Conservation (phyloP, 2,113 vertebrate genomes). For the Xerus inauris region DNA sequence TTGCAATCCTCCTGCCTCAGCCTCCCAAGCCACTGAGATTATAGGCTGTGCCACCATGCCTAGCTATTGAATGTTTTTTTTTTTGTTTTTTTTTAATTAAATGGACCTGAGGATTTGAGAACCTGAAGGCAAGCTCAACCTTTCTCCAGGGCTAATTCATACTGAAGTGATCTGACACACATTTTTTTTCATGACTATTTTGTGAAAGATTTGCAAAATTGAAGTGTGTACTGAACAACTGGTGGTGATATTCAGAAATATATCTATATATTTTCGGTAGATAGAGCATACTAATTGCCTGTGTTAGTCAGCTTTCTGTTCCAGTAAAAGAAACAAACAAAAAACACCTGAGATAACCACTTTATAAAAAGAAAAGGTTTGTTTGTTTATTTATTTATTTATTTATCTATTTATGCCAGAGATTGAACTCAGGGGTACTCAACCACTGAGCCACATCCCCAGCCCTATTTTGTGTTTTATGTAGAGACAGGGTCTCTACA, state of each 20-base stretch:
- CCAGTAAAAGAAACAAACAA: no score
- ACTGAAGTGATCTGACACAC: background rate
- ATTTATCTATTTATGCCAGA: no score
- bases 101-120: background rate
- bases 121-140: background rate
- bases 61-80: no score
- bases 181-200: background rate
- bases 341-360: background rate
- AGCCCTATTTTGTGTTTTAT: no score
- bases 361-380: background rate
- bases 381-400: no score
- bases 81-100: background rate
- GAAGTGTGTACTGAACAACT: background rate
- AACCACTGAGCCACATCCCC: no score
- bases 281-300: background rate
- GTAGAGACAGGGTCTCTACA: no score
- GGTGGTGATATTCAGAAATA: background rate
- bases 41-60: no score
- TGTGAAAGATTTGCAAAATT: background rate
- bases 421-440: no score
- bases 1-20: no score
- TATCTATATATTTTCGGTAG: background rate
- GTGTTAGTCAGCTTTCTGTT: background rate
- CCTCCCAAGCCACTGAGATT: no score
- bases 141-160: background rate